Evolutionary conservation across 2,888 invertebrate genomes (phyloP), one percentile per base, ranked within the genome.

Genomic region (Harpalus rufipes): DNA sequence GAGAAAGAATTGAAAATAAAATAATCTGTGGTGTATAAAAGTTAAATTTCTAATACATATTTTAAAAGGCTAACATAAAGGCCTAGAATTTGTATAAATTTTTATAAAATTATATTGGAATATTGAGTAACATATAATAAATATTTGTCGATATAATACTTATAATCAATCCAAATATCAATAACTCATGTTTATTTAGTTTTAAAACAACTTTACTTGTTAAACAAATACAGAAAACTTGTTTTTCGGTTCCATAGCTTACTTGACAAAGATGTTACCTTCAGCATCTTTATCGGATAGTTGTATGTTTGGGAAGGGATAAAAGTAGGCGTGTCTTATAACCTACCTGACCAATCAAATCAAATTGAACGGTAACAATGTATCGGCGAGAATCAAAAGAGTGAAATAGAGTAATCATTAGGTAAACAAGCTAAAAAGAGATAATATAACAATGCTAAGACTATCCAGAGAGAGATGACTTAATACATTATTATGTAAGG

Each of bases 201-300:
- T 68, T 68, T 65, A 56, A 81, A 81, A 81, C 68, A 68, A 81
- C 8, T 10, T 68, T 41, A 51, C 41, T 10, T 16, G 63, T 61
- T 81, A 39, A 81, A 81, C 65, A 81, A 81, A 68, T 68, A 68
- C 58, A 72, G 72, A 32, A 72, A 82, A 82, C 82, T 72, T 72
- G 82, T 82, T 82, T 72, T 82, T 72, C 82, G 10, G 18, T 44
- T 44, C 72, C 72, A 74, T 44, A 58, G 72, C 18, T 44, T 18
- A 41, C 21, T 76, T 83, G 76, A 83, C 83, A 74, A 21, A 83
- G 83, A 83, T 83, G 83, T 83, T 76, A 83, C 74, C 83, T 76
- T 61, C 51, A 83, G 76, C 74, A 58, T 72, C 83, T 83, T 21
- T 76, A 83, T 82, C 82, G 7, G 18, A 82, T 83, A 83, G 83